A percentile compares a stretch with the other conserved stretches of the same genome.
phyloP scores from a whole-genome alignment of 2,888 invertebrate genomes.

The Neelides folsomi region DNA sequence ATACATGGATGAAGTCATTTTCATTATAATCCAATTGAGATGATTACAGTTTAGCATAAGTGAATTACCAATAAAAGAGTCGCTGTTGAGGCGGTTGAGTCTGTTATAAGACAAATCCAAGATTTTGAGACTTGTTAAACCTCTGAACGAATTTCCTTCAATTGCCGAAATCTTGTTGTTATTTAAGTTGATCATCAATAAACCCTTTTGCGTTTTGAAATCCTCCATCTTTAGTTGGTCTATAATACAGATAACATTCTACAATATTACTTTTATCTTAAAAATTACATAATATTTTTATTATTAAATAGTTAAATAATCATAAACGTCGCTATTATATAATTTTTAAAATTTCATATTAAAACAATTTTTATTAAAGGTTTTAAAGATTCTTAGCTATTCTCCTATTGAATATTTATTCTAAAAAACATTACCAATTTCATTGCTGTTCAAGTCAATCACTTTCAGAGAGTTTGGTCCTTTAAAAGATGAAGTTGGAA shows the following conservation, averaged over 20 bases:
- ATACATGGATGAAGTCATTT: neutral
- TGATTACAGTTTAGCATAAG: neutral
- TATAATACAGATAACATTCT: slow-evolving; percentile 38
- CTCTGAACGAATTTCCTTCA: slow-evolving; percentile 60
- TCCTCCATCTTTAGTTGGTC: slow-evolving; percentile 54
- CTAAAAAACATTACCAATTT: slow-evolving; percentile 53
- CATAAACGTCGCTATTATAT: no score
- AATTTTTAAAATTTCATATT: no score
- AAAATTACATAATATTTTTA: no score
- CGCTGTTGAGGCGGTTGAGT: slow-evolving; percentile 65
- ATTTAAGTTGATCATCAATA: slow-evolving; percentile 65
- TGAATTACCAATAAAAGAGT: slow-evolving; percentile 55
- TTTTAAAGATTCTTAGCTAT: no score
- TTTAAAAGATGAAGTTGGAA: slow-evolving; percentile 67
- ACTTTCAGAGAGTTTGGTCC: slow-evolving; percentile 60
- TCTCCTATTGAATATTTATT: no score
- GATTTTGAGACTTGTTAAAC: slow-evolving; percentile 51
- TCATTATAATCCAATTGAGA: neutral
- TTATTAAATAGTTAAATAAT: no score
- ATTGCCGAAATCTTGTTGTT: slow-evolving; percentile 60
- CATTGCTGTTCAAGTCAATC: slow-evolving; percentile 61
- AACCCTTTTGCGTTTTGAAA: slow-evolving; percentile 53
- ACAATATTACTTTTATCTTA: no score
- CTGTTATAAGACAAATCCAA: slow-evolving; percentile 66
- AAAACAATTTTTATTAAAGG: no score